Base-by-base conservation (phyloP, 1,140 invertebrate genomes). In the Scaptomyza pallida region DNA sequence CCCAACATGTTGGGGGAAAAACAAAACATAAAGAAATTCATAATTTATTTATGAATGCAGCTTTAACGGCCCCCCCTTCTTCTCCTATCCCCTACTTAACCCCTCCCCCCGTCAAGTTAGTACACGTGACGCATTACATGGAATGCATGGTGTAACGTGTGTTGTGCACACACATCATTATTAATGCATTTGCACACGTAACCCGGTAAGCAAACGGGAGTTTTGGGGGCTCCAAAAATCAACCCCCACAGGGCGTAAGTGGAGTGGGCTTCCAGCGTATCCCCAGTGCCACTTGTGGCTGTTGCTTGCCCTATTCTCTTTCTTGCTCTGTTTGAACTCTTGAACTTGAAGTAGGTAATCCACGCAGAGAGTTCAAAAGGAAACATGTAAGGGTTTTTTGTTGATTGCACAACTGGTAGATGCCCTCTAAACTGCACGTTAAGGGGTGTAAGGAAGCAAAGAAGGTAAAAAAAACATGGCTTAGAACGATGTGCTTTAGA, bases 111-210 rank as follows among this genome's bases (percentile, higher is more conserved):
- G 12, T 35, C 1, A 10, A 9, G 8, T 23, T 3, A 13, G 21
- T 47, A 44, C 61, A 86, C 74, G 81, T 74, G 67, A 86, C 74
- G 77, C 81, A 76, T 80, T 86, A 75, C 80, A 77, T 86, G 81
- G 77, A 86, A 40, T 59, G 67, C 54, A 62, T 71, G 48, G 43
- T 52, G 44, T 86, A 80, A 69, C 80, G 76, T 86, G 81, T 67
- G 67, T 80, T 69, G 47, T 59, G 56, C 67, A 79, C 81, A 81
- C 78, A 86, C 82, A 78, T 86, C 77, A 80, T 85, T 85, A 85
- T 83, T 85, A 85, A 85, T 85, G 81, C 80, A 85, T 85, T 79
- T 67, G 56, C 69, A 74, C 73, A 81, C 60, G 73, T 76, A 80
- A 76, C 21, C 48, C 55, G 26, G 45, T 13, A 45, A 45, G 37